Percentiles rank a stretch among this genome's conserved stretches.
phyloP scores from a whole-genome alignment of 2,113 vertebrate species.

The Empidonax alnorum region DNA sequence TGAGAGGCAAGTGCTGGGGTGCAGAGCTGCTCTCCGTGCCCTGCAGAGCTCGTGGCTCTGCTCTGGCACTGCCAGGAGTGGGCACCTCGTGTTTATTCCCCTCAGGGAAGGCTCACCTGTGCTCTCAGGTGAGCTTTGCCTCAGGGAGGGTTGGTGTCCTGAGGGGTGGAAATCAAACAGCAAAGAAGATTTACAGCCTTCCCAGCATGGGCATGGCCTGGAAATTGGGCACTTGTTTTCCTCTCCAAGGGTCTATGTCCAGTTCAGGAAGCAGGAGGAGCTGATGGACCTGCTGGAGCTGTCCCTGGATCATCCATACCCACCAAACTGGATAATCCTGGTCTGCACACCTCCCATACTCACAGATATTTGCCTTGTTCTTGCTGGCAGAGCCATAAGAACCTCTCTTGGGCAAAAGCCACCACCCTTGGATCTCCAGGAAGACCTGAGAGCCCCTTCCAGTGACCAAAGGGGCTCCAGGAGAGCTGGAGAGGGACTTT shows the following conservation, averaged over 20 bases:
- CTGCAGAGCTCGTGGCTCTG: neutral
- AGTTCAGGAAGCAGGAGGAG: neutral
- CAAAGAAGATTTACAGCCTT: neutral
- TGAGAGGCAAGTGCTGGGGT: accelerated
- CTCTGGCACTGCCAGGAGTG: neutral
- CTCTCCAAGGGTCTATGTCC: accelerated
- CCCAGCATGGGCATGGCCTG: accelerated
- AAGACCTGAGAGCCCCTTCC: accelerated
- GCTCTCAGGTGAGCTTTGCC: neutral
- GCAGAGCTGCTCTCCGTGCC: neutral
- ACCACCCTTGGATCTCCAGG: neutral
- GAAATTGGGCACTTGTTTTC: neutral
- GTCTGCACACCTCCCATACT: neutral
- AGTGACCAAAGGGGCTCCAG: neutral
- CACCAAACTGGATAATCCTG: neutral
- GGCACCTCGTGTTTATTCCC: accelerated
- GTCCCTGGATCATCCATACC: neutral
- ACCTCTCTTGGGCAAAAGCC: neutral
- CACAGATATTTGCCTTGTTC: neutral
- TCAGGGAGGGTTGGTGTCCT: accelerated
- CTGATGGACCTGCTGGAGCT: neutral
- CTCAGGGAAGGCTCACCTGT: accelerated
- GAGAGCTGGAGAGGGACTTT: neutral
- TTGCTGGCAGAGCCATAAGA: neutral
- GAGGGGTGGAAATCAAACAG: neutral